Base-by-base conservation (phyloP, 1,140 invertebrate genomes). In the Drosophila erecta region DNA sequence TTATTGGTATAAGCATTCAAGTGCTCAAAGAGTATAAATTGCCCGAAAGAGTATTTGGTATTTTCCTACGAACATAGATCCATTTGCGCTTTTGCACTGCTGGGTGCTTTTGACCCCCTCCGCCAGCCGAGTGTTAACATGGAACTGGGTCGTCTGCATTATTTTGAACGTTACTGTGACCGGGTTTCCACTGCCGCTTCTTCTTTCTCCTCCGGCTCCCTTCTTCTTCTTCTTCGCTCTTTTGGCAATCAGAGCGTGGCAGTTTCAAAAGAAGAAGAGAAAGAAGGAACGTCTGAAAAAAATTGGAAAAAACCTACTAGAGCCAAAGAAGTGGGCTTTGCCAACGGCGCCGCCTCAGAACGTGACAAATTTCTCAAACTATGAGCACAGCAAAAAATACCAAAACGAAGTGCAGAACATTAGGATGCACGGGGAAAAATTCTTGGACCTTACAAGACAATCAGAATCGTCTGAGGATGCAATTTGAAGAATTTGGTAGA, bases 341-440 rank as follows among this genome's bases (percentile, higher is more conserved):
- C 61, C 59, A 64, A 71, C 56, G 59, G 55, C 51, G 79, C 62
- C 73, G 53, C 67, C 56, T 35, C 44, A 81, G 79, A 87, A 87
- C 83, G 83, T 87, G 83, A 87, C 83, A 87, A 87, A 87, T 87
- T 87, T 87, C 55, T 66, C 47, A 79, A 87, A 75, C 60, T 67
- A 74, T 60, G 51, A 51, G 24, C 38, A 53, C 38, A 40, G 35
- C 41, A 51, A 50, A 65, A 59, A 15, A 15, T 11, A 46, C 7
- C 27, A 41, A 50, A 33, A 43, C 6, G 27, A 30, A 53, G 24
- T 38, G 17, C 17, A 47, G 20, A 40, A 50, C 38, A 54, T 41
- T 17, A 40, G 58, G 62, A 20, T 55, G 33, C 20, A 49, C 46
- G 30, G 11, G 20, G 10, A 20, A 6, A 17, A 49, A 49, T n/a